Base-by-base conservation (phyloP, 1,140 invertebrate species). In the Sycophaga agraensis region DNA sequence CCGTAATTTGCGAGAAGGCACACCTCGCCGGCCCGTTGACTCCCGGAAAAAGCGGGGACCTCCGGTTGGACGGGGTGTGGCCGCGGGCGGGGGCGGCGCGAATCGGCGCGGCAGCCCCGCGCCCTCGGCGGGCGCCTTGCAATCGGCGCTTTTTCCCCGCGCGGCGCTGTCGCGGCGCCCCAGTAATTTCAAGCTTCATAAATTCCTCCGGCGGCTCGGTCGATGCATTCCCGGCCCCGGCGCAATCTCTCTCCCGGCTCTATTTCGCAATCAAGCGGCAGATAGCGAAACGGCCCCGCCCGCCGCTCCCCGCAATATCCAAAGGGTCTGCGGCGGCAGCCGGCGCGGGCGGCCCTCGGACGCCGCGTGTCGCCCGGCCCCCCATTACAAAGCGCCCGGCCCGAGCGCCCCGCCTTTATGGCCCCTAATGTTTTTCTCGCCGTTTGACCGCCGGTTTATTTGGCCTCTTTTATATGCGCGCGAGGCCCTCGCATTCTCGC, bases 261-360 rank as follows among this genome's bases (percentile, higher is more conserved):
- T 49, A 40, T 59, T 59, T 59, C 56, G 56, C 56, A 59, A 59
- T 59, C 56, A 59, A 59, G 8, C 22, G 31, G 22, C 56, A 59
- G 56, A 59, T 40, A 49, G 56, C 21, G 56, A 59, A 59, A 59
- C 56, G 42, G n/a, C n/a, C n/a, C 39, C 17, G 37, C 46, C 46
- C 43, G 46, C 45, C 31, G 19, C 40, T 59, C 31, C 43, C 49
- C 21, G 31, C 55, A 40, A 58, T 58, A 31, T 34, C 12, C 45
- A 28, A 49, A 46, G 26, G 43, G 19, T 57, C 46, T 35, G n/a
- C n/a, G n/a, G n/a, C 43, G 22, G 51, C 63, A 66, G 67, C 63
- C 61, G 58, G 70, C 69, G 63, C 66, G 70, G 49, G 50, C 55
- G 67, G 64, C 70, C n/a, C n/a, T n/a, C 72, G 6, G 4, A 4